Evolutionary conservation across 2,113 vertebrate genomes (phyloP).

Genomic region (Vanacampus margaritifer): DNA sequence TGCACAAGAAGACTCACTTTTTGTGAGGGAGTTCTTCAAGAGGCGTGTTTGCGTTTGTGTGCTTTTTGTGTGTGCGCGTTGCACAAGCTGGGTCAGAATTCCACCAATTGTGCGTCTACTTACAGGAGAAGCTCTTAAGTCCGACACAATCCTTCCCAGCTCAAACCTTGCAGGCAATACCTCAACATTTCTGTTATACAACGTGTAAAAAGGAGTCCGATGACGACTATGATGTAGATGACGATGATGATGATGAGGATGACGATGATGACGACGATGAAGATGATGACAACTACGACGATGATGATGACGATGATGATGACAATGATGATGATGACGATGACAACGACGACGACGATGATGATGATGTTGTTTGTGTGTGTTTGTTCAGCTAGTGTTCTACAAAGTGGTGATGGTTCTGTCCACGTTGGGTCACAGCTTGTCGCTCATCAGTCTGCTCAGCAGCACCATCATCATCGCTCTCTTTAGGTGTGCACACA

Average conservation of each 20-base stretch:
- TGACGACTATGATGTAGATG: background rate
- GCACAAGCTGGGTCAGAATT: background rate
- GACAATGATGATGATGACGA: background rate
- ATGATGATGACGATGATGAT: background rate
- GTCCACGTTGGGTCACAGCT: constrained; percentile 92
- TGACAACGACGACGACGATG: background rate
- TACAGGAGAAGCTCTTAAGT: background rate
- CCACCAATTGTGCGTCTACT: background rate
- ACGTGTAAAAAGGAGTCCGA: background rate
- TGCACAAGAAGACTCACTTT: background rate
- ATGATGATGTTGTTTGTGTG: background rate
- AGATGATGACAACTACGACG: background rate
- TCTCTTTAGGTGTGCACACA: constrained; percentile 80
- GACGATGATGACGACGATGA: background rate
- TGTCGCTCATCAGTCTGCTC: constrained; percentile 87
- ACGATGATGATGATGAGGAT: background rate
- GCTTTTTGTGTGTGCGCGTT: background rate
- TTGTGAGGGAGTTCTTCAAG: background rate
- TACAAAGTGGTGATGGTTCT: constrained; percentile 86
- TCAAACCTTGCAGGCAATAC: background rate
- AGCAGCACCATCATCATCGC: constrained; percentile 89
- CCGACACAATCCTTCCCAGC: background rate
- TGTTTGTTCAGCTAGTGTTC: constrained; percentile 77
- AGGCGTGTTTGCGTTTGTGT: background rate
- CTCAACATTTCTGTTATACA: too few relatives aligned